A percentile compares a stretch with the other conserved stretches of the same genome.
Evolutionary conservation across 35 echinoderm and acorn worm species (phyloP).

Genomic region (Lytechinus variegatus): DNA sequence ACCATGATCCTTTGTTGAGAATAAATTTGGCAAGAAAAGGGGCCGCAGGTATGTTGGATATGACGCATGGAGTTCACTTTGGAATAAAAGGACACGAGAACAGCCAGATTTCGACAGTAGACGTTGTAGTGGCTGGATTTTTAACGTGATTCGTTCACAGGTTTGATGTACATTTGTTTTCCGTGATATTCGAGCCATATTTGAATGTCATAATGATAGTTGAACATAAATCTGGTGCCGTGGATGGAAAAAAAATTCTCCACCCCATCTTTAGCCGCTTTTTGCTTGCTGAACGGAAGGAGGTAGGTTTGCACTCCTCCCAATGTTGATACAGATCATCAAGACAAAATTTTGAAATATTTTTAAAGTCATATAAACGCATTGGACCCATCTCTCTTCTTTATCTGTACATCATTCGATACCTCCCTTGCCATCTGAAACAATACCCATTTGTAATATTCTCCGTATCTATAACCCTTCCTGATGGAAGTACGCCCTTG

Average conservation of each 20-base stretch:
- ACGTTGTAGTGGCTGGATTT: background rate
- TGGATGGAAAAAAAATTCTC: no score
- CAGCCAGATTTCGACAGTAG: background rate
- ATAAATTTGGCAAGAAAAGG: constrained; percentile 27
- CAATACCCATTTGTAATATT: background rate
- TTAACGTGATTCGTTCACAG: background rate
- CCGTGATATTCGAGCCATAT: background rate
- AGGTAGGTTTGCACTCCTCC: background rate
- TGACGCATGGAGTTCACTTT: background rate
- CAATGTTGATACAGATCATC: constrained; percentile 23
- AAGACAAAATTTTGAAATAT: constrained; percentile 4
- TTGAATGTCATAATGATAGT: background rate
- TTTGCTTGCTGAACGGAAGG: background rate
- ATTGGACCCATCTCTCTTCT: background rate
- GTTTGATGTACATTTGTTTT: background rate
- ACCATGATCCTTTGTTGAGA: constrained; percentile 28
- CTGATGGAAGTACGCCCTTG: background rate
- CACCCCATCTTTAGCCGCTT: background rate
- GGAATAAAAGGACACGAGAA: background rate
- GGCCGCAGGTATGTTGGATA: background rate
- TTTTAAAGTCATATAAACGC: background rate
- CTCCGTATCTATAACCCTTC: background rate
- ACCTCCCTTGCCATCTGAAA: background rate
- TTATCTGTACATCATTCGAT: background rate
- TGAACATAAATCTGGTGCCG: background rate